These are phyloP conservation scores for Motacilla alba DNA, from an alignment of 2,113 vertebrate species.

Conservation along the genomic window DNA sequence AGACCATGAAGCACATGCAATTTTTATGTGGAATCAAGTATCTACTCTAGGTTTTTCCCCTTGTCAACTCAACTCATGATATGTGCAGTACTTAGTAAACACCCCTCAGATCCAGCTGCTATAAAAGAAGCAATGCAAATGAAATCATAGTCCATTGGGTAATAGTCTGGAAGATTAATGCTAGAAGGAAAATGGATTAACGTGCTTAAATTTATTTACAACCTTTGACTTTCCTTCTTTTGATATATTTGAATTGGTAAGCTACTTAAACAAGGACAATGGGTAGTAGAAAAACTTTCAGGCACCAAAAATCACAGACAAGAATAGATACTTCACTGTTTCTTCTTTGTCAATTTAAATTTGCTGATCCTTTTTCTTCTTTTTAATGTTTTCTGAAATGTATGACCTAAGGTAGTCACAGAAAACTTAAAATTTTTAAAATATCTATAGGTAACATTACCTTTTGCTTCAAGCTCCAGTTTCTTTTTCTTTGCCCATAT, in stretches of 20 bases:
- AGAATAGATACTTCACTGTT: neutral
- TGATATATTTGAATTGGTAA: neutral
- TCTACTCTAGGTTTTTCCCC: neutral
- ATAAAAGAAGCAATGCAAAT: neutral
- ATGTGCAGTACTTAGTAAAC: neutral
- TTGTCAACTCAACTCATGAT: neutral
- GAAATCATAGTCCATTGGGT: neutral
- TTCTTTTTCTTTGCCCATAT: conserved; percentile 98
- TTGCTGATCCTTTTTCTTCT: neutral
- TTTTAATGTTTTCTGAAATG: neutral
- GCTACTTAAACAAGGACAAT: neutral
- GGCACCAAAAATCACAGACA: neutral
- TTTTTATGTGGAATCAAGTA: neutral
- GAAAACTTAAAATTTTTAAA: neutral
- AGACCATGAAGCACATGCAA: neutral
- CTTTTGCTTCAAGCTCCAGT: conserved; percentile 92
- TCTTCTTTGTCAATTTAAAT: neutral
- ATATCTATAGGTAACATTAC: conserved; percentile 58
- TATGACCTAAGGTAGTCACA: neutral
- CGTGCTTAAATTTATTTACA: neutral
- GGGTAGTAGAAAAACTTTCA: neutral
- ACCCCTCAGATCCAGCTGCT: neutral
- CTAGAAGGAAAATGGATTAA: neutral
- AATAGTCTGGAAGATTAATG: neutral
- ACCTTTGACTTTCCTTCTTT: neutral